Evolutionary conservation across 2,797 vertebrate species (phyloP), one percentile per base, ranked within the genome.

Genomic region (Xenopus petersii): DNA sequence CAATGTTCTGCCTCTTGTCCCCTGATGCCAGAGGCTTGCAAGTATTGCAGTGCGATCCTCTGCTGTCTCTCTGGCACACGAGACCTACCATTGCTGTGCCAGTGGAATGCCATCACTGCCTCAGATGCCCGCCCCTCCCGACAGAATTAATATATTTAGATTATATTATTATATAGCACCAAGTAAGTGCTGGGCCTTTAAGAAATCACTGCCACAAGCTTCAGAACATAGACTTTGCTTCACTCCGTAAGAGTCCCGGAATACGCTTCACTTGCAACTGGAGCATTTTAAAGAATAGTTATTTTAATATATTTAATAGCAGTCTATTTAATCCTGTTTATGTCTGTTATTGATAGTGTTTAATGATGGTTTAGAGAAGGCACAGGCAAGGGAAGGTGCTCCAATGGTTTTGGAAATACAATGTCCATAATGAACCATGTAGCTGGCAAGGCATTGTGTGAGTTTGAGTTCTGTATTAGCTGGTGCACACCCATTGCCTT

Each of bases 121-220:
- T 73, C 26, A 36, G 46, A 69, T 68, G n/a, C 59, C 51, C 58
- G 16, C 63, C 15, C 46, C 12, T 59, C 63, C 60, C 76, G 47
- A 79, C 66, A 79, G 67, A 76, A 70, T 79, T 79, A 79, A 79
- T 79, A 79, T 79, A 79, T 79, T 74, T 74, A 74, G 71, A 73
- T 60, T 59, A 48, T 79, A 73, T 64, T 78, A 74, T 74, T 74
- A 66, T 74, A 74, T 78, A 54, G 71, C 76, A 66, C 54, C 61
- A 70, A 51, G 54, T 69, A 79, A 79, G 61, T 51, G 30, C 71
- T 79, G 67, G 71, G 51, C 15, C 46, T 70, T 67, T 55, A 73
- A 55, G 21, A 33, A 49, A 7, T 68, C 51, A 65, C 71, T 65
- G 66, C 49, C 71, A 65, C 67, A 70, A 60, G 66, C 66, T 79